Percentiles rank a stretch among this genome's conserved stretches.
These are phyloP conservation scores for Hydrotaea diabolus DNA, from an alignment of 2,888 invertebrate species.

Conservation along the genomic window DNA sequence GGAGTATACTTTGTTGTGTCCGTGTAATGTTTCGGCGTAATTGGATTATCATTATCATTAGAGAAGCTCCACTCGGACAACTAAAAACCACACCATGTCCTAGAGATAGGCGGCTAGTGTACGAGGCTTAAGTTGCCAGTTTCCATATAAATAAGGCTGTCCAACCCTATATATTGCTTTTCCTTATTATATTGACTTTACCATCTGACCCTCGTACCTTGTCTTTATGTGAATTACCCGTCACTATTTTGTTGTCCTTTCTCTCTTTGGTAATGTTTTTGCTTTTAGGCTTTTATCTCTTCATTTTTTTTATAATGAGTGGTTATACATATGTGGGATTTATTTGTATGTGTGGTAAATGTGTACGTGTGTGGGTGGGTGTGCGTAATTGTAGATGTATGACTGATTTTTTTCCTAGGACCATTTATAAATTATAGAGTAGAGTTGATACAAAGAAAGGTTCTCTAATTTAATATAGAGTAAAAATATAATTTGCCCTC, in stretches of 20 bases:
- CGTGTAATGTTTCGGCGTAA: slow-evolving; percentile 41
- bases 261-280: slow-evolving; percentile 20
- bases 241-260: slow-evolving; percentile 13
- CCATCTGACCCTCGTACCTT: not conserved
- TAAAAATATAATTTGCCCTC: slow-evolving; percentile 60
- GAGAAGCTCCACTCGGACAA: not conserved
- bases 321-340: slow-evolving; percentile 43
- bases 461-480: slow-evolving; percentile 58
- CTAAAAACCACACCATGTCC: not conserved
- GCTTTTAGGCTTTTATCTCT: slow-evolving; percentile 33
- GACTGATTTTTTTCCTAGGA: slow-evolving; percentile 21
- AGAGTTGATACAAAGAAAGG: slow-evolving; percentile 58
- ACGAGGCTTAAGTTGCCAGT: not conserved
- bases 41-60: slow-evolving; percentile 57
- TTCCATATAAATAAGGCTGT: not conserved
- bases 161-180: too few relatives aligned
- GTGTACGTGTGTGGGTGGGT: not conserved
- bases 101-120: not conserved
- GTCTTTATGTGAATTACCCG: slow-evolving; percentile 50
- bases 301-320: slow-evolving; percentile 57
- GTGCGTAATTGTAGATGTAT: not conserved
- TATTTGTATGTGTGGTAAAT: slow-evolving; percentile 18
- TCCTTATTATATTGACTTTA: not conserved
- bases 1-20: slow-evolving; percentile 20
- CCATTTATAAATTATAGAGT: slow-evolving; percentile 64